A percentile compares a stretch with the other conserved stretches of the same genome.
Evolutionary conservation across 1,140 invertebrate genomes (phyloP).

Genomic region (Bilobella aurantiaca): DNA sequence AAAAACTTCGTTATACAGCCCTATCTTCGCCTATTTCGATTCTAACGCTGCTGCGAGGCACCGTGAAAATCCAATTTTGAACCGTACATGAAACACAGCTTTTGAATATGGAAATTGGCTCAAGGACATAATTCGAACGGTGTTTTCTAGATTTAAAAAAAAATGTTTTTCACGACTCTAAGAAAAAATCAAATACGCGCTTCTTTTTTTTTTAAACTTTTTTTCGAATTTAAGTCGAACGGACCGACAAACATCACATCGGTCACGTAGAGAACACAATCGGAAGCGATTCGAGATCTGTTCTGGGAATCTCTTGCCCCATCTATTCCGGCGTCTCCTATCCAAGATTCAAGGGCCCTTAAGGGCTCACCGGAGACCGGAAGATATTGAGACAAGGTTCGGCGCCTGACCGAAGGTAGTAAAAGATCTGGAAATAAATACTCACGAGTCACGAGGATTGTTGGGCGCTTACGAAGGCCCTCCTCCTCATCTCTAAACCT

Average conservation of each 20-base stretch:
- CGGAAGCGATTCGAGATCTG: background rate
- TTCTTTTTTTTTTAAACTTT: too few relatives aligned
- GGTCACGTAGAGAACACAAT: background rate
- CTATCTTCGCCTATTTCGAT: too few relatives aligned
- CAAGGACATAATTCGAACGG: too few relatives aligned
- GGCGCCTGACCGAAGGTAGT: background rate
- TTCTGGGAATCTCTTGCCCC: background rate
- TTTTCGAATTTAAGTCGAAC: background rate
- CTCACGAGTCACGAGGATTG: constrained; percentile 4
- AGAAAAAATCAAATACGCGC: too few relatives aligned
- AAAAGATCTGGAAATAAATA: background rate
- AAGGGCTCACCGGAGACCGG: background rate
- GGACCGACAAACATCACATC: background rate
- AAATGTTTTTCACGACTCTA: too few relatives aligned
- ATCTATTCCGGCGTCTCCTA: background rate
- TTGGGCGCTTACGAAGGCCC: background rate
- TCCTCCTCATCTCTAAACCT: too few relatives aligned
- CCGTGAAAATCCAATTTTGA: too few relatives aligned
- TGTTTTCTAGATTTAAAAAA: too few relatives aligned
- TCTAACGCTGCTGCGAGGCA: too few relatives aligned
- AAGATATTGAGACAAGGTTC: constrained; percentile 1
- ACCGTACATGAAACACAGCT: too few relatives aligned
- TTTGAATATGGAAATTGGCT: too few relatives aligned
- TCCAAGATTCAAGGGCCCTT: background rate
- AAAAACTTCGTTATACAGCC: too few relatives aligned